Percentiles rank a stretch among this genome's conserved stretches.
Evolutionary conservation across 1,140 invertebrate genomes (phyloP).

Genomic region (Campodea augens): DNA sequence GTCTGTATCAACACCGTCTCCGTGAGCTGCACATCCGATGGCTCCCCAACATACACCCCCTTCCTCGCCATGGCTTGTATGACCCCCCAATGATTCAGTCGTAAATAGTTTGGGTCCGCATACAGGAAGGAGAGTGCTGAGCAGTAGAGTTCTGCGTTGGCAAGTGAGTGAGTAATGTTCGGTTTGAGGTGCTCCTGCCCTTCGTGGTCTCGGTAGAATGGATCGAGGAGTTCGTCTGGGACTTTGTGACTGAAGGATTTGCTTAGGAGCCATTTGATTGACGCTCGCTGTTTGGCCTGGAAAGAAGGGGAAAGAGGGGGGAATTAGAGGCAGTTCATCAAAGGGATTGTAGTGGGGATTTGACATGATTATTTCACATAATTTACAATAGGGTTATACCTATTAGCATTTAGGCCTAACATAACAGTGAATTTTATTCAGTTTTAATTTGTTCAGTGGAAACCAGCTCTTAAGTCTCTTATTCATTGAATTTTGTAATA

Average conservation of each 20-base stretch:
- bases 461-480: too few species aligned
- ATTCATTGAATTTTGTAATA: too few species aligned
- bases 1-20: constrained; percentile 92
- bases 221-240: constrained; percentile 79
- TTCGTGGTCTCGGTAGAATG: constrained; percentile 89
- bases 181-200: constrained; percentile 86
- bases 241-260: constrained; percentile 93
- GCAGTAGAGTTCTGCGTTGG: constrained; percentile 91
- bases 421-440: too few species aligned
- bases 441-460: too few species aligned
- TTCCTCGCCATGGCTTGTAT: constrained; percentile 79
- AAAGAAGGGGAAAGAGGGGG: constrained; percentile 34
- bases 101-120: constrained; percentile 86
- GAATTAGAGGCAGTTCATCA: too few species aligned
- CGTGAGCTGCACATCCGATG: constrained; percentile 68
- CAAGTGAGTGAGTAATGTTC: constrained; percentile 71
- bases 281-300: constrained; percentile 91
- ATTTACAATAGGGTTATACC: too few species aligned
- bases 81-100: constrained; percentile 84
- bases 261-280: constrained; percentile 89
- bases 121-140: constrained; percentile 89
- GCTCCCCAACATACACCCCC: constrained; percentile 69
- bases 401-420: too few species aligned
- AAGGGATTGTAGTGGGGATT: too few species aligned
- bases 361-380: too few species aligned